These are phyloP conservation scores for Phalacrocorax carbo DNA, from an alignment of 2,113 vertebrate species.

Conservation along the genomic window DNA sequence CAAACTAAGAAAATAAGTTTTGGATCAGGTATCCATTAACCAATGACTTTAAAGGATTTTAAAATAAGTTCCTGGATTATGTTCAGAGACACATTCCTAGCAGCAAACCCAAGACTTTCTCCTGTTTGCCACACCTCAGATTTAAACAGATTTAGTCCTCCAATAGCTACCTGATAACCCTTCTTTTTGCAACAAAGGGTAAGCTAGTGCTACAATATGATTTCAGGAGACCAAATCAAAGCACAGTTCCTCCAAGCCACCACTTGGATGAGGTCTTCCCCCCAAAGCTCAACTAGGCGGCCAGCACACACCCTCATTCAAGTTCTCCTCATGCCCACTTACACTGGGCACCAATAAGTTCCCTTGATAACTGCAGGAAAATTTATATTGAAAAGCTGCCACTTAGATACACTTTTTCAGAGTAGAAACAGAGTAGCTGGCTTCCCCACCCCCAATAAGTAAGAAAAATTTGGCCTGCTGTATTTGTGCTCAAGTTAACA, in stretches of 20 bases:
- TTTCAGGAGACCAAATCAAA: background rate
- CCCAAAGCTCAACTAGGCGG: background rate
- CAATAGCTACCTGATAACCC: background rate
- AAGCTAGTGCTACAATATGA: background rate
- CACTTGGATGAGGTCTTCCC: background rate
- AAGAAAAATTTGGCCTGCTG: background rate
- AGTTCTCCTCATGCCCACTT: background rate
- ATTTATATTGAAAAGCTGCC: background rate
- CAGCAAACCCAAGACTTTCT: background rate
- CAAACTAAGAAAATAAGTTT: background rate
- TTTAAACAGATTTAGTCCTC: background rate
- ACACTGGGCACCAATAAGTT: background rate
- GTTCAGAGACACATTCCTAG: background rate
- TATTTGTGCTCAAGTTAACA: background rate
- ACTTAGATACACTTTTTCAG: background rate
- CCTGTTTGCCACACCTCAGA: background rate
- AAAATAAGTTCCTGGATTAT: background rate
- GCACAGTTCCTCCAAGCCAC: background rate
- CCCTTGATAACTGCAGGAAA: background rate
- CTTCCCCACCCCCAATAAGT: rapidly evolving
- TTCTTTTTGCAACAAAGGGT: background rate
- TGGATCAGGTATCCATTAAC: background rate
- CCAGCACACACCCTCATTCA: background rate
- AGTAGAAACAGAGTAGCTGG: background rate
- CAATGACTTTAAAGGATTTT: background rate